Base-by-base conservation (phyloP, 2,888 invertebrate species). In the Limnephilus lunatus region DNA sequence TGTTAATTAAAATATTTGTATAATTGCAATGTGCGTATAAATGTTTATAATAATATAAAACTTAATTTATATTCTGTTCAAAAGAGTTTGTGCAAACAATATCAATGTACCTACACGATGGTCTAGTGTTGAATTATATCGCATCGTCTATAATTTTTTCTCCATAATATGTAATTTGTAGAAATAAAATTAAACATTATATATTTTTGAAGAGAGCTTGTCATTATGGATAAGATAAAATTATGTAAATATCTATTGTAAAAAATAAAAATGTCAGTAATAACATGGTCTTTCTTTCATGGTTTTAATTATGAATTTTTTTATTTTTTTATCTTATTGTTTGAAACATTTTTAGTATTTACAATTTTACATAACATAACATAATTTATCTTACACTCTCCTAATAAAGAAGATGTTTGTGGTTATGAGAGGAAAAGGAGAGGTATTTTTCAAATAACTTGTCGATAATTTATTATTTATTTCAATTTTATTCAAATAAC, bases 171-270 rank as follows among this genome's bases (percentile, higher is more conserved):
- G 35, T 83, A 83, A 83, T 32, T 83, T 19, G 35, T 83, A 83
- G 83, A 32, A 83, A 31, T 83, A 83, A 83, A 83, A 83, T 30
- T 82, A 32, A 68, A 83, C 83, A 83, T 30, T 85, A 91, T 91
- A 68, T 68, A 91, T 93, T 93, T 93, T 93, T 93, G 92, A 93
- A 92, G 53, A 68, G 93, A 93, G 93, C 93, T 93, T 93, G 92
- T 93, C 91, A 91, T 81, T 86, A 91, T 89, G 87, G 25, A 81
- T 83, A 81, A 88, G 88, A 32, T 92, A 86, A 88, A 53, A 39
- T 81, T 14, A 83, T 91, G 91, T 92, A 91, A 44, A 88, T 88
- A 92, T 32, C 68, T 88, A 92, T 92, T 87, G 92, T 92, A 82
- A 90, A 25, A 68, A 92, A 92, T 91, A 92, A 92, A 44, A 90